These are phyloP conservation scores for Athene noctua DNA, from an alignment of 2,113 vertebrate species.

Conservation along the genomic window DNA sequence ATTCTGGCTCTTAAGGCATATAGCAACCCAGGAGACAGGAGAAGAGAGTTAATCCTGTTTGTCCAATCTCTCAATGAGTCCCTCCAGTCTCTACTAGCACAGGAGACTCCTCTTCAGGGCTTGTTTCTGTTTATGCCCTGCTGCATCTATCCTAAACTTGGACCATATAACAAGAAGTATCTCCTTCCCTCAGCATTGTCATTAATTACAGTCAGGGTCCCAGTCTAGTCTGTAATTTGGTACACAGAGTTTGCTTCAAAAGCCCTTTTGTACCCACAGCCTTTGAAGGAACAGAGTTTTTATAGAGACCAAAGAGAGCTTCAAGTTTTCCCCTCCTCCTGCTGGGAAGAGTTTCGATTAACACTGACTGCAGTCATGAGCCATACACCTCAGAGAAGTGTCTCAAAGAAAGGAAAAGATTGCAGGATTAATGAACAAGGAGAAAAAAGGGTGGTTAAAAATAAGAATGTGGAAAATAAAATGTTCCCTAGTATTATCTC, in stretches of 20 bases:
- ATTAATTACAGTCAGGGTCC: neutral
- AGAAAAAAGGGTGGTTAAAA: neutral
- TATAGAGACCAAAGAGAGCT: neutral
- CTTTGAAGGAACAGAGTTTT: constrained; percentile 22
- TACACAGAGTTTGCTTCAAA: neutral
- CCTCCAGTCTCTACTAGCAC: neutral
- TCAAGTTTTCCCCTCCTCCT: neutral
- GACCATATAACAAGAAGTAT: neutral
- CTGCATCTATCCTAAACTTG: neutral
- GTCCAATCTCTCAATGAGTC: neutral
- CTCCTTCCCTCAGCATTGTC: neutral
- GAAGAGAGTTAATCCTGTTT: neutral
- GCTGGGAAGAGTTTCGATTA: neutral
- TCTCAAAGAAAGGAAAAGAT: neutral
- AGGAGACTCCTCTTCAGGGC: neutral
- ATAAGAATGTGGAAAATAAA: neutral
- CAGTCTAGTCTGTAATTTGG: neutral
- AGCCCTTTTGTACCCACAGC: neutral
- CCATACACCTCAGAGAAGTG: neutral
- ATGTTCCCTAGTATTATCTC: neutral
- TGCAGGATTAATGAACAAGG: neutral
- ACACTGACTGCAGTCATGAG: neutral
- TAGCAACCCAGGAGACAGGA: neutral
- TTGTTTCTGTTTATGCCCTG: neutral
- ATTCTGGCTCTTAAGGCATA: neutral